Evolutionary conservation across 2,888 invertebrate species (phyloP).

Genomic region (Protophormia terraenovae): DNA sequence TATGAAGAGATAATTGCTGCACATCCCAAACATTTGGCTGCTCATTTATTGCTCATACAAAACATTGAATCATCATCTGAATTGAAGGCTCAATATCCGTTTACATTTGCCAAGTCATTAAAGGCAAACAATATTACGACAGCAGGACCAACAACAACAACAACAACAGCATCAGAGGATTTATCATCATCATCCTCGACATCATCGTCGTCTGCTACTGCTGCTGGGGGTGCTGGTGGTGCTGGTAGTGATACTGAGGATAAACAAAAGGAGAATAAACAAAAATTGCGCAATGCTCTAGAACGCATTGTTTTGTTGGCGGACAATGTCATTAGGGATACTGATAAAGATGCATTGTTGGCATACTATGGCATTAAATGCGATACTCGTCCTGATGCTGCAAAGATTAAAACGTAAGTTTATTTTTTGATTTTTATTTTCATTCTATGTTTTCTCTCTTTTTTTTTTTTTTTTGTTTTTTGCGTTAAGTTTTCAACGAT

Average conservation of each 20-base stretch:
- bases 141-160: conserved; percentile 69
- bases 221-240: background rate
- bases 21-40: conserved; percentile 89
- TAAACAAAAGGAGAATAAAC: conserved; percentile 73
- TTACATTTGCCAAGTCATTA: conserved; percentile 81
- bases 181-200: conserved; percentile 36
- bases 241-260: conserved; percentile 65
- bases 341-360: conserved; percentile 90
- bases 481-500: background rate
- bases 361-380: conserved; percentile 92
- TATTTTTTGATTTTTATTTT: conserved; percentile 6
- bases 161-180: conserved; percentile 38
- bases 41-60: conserved; percentile 90
- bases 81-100: conserved; percentile 81
- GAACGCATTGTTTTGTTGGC: conserved; percentile 85
- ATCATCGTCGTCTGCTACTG: conserved; percentile 69
- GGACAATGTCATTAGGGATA: conserved; percentile 86
- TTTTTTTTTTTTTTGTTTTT: background rate
- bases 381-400: conserved; percentile 91
- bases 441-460: background rate
- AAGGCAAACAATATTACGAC: conserved; percentile 74
- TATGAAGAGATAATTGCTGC: conserved; percentile 88
- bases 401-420: conserved; percentile 89
- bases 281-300: conserved; percentile 81
- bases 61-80: conserved; percentile 84